Conservation (phyloP, 2,797 vertebrate genomes). For the Microtus agrestis region DNA sequence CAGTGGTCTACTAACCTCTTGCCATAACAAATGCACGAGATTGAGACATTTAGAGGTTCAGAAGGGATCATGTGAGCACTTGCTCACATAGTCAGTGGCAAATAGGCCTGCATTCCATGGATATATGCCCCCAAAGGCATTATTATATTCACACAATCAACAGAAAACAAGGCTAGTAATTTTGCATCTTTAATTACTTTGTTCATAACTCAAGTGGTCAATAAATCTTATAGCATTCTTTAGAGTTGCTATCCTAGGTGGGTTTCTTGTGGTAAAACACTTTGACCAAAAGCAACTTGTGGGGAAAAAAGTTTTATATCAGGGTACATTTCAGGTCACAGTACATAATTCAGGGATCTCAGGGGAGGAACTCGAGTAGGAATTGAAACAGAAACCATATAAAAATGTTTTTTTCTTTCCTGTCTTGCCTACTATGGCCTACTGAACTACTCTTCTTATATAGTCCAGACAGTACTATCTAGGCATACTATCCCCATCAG, state of each 20-base stretch:
- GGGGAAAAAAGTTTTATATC: not conserved
- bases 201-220: constrained; percentile 38
- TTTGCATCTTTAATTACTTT: constrained; percentile 28
- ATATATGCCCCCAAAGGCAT: not conserved
- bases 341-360: not conserved
- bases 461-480: not conserved
- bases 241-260: not conserved
- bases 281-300: not conserved
- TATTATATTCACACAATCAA: not conserved
- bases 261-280: not conserved
- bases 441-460: not conserved
- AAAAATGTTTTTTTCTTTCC: not conserved
- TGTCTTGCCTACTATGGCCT: not conserved
- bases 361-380: not conserved
- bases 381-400: not conserved
- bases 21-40: not conserved
- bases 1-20: not conserved
- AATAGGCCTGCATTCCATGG: not conserved
- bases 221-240: constrained; percentile 4
- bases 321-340: too few species aligned
- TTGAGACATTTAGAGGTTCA: not conserved
- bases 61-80: not conserved
- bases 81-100: not conserved
- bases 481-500: not conserved
- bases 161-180: not conserved